Conservation (phyloP, 2,888 invertebrate genomes). For the Cosmia trapezina region DNA sequence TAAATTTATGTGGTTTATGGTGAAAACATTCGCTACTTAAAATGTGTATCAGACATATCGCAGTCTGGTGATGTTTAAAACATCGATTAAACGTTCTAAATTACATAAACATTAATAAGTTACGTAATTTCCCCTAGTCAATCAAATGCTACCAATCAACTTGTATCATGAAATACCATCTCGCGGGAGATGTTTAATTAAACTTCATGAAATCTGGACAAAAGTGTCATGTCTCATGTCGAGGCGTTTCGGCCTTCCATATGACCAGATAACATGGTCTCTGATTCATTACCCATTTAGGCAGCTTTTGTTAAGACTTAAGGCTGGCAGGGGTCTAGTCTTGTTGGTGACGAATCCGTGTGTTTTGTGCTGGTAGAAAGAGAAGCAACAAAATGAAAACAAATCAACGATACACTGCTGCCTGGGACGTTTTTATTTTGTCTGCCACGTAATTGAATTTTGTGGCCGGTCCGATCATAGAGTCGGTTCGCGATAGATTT, state of each 20-base stretch:
- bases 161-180: slow-evolving; percentile 71
- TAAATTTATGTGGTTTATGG: no score
- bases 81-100: slow-evolving; percentile 33
- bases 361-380: slow-evolving; percentile 72
- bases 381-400: slow-evolving; percentile 83
- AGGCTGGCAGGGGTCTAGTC: slow-evolving; percentile 63
- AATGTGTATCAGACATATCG: no score
- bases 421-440: slow-evolving; percentile 85
- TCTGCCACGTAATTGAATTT: slow-evolving; percentile 88
- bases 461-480: slow-evolving; percentile 83
- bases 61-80: neutral
- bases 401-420: slow-evolving; percentile 84
- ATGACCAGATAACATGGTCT: slow-evolving; percentile 70
- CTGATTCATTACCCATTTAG: slow-evolving; percentile 56
- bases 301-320: slow-evolving; percentile 36
- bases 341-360: slow-evolving; percentile 72
- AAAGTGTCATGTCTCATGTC: slow-evolving; percentile 79
- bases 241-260: slow-evolving; percentile 71
- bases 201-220: slow-evolving; percentile 80
- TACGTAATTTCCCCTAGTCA: slow-evolving; percentile 82
- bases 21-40: no score
- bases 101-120: slow-evolving; percentile 50
- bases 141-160: slow-evolving; percentile 75
- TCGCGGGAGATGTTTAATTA: slow-evolving; percentile 80
- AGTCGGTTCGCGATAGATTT: slow-evolving; percentile 72